Evolutionary conservation across 2,888 invertebrate genomes (phyloP), one percentile per base, ranked within the genome.

Genomic region (Rhingia rostrata): DNA sequence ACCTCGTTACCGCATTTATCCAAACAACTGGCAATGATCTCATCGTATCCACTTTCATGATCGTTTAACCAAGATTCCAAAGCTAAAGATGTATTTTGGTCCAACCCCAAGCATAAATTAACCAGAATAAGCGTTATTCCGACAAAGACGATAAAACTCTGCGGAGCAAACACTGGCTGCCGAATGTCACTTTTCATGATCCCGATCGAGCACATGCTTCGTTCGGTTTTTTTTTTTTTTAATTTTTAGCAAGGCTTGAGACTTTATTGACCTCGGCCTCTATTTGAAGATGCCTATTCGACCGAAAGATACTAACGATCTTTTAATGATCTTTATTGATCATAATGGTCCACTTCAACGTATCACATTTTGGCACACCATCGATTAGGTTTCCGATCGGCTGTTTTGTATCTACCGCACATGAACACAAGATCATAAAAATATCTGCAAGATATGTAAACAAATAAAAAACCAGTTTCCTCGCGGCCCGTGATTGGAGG

Each of bases 1-100:
- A 84, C 84, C 84, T 84, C 84, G 37, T 84, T 12, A 10, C 10
- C 6, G 56, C 84, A 84, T 74, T 75, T 70, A 70, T 80, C 80
- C 69, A 66, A 39, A 43, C 84, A 84, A 9, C 54, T 70, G 9
- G 6, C n/a, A 32, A 80, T 80, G 84, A 84, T 74, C 41, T 80
- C 84, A 80, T 75, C 69, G 53, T 70, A 84, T 75, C 49, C 66
- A 60, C 41, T 64, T 45, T 66, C 74, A 45, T 47, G 51, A 22
- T 70, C 79, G 35, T 47, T 74, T 37, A 84, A 12, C 84, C 84
- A 84, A 47, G 80, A 64, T 33, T 84, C 84, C 60, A 70, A 47
- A 45, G 41, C 60, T 61, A 61, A 32, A 51, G 69, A 66, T 60
- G 35, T 74, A 39, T 84, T 84, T 64, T 74, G 74, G 60, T 41